Base-by-base conservation (phyloP, 2,113 vertebrate species). In the Nibea coibor region DNA sequence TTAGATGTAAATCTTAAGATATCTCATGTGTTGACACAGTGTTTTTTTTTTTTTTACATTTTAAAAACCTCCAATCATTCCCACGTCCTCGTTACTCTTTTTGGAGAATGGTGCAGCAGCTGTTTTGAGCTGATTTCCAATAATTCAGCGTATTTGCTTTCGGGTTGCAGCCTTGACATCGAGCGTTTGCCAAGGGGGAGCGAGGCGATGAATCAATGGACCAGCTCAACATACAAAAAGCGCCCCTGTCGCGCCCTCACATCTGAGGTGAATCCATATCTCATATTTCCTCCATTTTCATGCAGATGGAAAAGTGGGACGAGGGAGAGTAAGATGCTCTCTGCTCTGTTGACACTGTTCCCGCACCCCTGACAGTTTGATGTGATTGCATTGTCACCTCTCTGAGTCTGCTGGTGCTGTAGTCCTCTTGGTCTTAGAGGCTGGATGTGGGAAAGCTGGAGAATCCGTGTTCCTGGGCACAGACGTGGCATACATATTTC, bases 241-340 rank as follows among this genome's bases (percentile, higher is more conserved):
- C 26, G 10, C 81, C 72, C 88, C 77, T 82, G 87, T 88, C 28
- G 61, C 76, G 85, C 76, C 42, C 82, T 86, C 71, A 69, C 85
- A 80, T 88, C 87, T 78, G 82, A 80, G 64, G 48, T 57, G 62
- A 82, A 91, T 93, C 89, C 47, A 89, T 93, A 86, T 75, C 81
- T 90, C 81, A 89, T 83, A 86, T 83, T 85, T 88, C 65, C 74
- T 80, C 78, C 59, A 78, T 90, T 89, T 90, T 86, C 88, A 88
- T 88, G 90, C 82, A 87, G 86, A 87, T 87, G 71, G 76, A 71
- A 39, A 39, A 31, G 66, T 50, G 19, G 54, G 57, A 53, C 17
- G 73, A 14, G 26, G 17, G 70, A 53, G 70, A 78, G 70, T 53
- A 47, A 82, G 77, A 88, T 43, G 56, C 68, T 26, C 75, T 85